Evolutionary conservation across 2,113 vertebrate species (phyloP).

Genomic region (Rhineura floridana): DNA sequence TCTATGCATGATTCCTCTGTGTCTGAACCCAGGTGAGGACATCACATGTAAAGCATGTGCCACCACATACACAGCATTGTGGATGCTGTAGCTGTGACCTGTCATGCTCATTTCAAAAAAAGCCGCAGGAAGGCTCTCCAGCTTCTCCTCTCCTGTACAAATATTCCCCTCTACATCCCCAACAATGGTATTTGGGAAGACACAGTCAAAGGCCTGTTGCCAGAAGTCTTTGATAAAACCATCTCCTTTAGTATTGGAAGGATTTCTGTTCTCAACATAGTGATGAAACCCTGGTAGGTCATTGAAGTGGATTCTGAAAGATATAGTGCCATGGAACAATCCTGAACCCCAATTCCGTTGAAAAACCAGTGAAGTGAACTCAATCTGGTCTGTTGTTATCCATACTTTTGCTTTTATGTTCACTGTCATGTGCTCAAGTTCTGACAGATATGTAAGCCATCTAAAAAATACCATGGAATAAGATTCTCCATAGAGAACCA

Average conservation of each 20-base stretch:
- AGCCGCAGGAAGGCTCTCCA: not conserved
- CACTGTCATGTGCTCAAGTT: no score
- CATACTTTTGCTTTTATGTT: not conserved
- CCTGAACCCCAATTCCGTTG: not conserved
- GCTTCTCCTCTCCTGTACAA: not conserved
- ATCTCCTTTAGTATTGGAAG: not conserved
- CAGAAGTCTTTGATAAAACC: not conserved
- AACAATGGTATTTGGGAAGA: not conserved
- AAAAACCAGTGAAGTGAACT: not conserved
- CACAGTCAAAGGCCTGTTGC: not conserved
- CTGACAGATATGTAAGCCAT: not conserved
- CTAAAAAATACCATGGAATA: not conserved
- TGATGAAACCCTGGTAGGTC: not conserved
- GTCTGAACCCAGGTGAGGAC: not conserved
- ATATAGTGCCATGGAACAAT: not conserved
- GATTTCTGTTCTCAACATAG: not conserved
- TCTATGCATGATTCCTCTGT: not conserved
- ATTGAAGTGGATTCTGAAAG: not conserved
- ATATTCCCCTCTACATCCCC: not conserved
- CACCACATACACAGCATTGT: not conserved
- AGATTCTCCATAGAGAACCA: not conserved
- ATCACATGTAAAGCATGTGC: not conserved
- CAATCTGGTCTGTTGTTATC: not conserved
- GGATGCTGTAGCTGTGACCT: not conserved
- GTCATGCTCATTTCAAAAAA: not conserved